These are phyloP conservation scores for Ischnura elegans DNA, from an alignment of 2,888 invertebrate genomes.

Conservation along the genomic window DNA sequence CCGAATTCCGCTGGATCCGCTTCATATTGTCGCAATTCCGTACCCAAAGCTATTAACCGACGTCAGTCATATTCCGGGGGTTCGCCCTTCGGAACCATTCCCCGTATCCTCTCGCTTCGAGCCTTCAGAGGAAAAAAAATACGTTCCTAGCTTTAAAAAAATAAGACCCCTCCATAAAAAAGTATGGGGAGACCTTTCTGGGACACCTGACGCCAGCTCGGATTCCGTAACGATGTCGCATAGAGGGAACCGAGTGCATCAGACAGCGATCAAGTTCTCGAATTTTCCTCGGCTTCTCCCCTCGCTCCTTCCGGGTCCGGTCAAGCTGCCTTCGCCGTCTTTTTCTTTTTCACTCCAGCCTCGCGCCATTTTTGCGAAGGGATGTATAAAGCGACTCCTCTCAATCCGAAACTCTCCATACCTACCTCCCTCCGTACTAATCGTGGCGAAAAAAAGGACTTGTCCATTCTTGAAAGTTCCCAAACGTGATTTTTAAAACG, in stretches of 20 bases:
- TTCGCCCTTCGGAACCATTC: not conserved
- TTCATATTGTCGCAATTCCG: not conserved
- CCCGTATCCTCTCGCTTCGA: not conserved
- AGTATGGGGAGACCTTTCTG: constrained; percentile 45
- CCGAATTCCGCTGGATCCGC: not conserved
- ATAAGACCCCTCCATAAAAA: constrained; percentile 5
- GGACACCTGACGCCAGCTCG: constrained; percentile 45
- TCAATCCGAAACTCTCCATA: not conserved
- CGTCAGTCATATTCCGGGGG: constrained; percentile 54
- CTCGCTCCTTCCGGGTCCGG: not conserved
- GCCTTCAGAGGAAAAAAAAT: not conserved
- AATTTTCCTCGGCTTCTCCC: not conserved
- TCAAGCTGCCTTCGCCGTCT: not conserved
- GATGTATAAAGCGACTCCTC: not conserved
- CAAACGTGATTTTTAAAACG: no score
- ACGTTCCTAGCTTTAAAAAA: constrained; percentile 25
- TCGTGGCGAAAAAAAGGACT: no score
- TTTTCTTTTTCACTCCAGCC: not conserved
- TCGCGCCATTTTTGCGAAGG: not conserved
- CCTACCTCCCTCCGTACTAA: not conserved
- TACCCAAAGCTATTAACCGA: constrained; percentile 59
- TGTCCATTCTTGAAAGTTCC: no score
- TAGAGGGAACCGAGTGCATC: constrained; percentile 17
- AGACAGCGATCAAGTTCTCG: constrained; percentile 64
- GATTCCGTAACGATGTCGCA: constrained; percentile 52